Percentiles rank a stretch among this genome's conserved stretches.
Evolutionary conservation across 2,888 invertebrate species (phyloP).

Genomic region (Mimumesa dahlbomi): DNA sequence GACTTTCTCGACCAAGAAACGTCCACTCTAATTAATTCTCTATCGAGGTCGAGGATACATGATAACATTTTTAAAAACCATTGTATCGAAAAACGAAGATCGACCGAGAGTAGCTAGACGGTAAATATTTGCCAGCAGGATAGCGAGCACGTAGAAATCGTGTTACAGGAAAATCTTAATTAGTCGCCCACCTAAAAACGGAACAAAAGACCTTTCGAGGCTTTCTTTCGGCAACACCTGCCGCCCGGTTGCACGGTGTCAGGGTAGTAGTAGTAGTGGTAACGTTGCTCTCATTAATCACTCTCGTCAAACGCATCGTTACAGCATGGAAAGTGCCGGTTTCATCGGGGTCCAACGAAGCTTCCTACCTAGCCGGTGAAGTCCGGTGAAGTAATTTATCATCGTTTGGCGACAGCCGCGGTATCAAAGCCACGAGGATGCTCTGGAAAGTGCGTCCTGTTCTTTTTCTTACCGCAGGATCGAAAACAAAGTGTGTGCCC

Average conservation of each 20-base stretch:
- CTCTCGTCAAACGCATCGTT: slow-evolving; percentile 24
- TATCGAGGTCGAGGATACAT: too few relatives aligned
- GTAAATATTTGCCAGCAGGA: too few relatives aligned
- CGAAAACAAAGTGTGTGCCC: not conserved
- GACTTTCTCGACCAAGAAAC: too few relatives aligned
- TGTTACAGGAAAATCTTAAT: too few relatives aligned
- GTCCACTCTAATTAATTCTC: too few relatives aligned
- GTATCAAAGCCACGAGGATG: slow-evolving; percentile 22
- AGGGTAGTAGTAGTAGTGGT: not conserved
- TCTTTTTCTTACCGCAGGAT: not conserved
- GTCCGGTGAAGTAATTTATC: slow-evolving; percentile 33
- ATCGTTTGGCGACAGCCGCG: slow-evolving; percentile 36
- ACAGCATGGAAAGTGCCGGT: not conserved
- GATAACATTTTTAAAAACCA: too few relatives aligned
- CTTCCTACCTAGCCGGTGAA: slow-evolving; percentile 10
- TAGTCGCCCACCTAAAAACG: not conserved
- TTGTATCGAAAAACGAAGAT: too few relatives aligned
- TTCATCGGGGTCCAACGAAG: slow-evolving; percentile 14
- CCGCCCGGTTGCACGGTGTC: slow-evolving; percentile 2
- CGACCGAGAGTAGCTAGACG: too few relatives aligned
- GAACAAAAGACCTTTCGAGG: not conserved
- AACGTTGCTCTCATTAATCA: slow-evolving; percentile 36
- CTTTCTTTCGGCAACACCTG: slow-evolving; percentile 33
- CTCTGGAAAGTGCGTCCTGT: not conserved
- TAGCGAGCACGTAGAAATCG: too few relatives aligned